Percentiles rank a stretch among this genome's conserved stretches.
These are phyloP conservation scores for Crocidura indochinensis DNA, from an alignment of 2,797 vertebrate genomes.

Conservation along the genomic window DNA sequence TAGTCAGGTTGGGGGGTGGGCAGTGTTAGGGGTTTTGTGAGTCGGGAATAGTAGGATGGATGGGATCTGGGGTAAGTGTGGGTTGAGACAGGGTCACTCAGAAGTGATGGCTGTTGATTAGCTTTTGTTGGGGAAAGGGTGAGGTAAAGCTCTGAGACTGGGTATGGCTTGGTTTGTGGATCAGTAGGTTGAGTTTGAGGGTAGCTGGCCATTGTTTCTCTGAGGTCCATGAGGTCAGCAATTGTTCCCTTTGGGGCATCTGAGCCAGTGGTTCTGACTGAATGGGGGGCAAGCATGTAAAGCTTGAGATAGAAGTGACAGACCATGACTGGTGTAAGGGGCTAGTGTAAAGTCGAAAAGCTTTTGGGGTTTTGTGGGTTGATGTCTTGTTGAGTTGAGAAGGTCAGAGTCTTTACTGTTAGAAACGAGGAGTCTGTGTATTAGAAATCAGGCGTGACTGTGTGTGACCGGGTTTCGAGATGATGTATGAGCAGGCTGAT, in stretches of 20 bases:
- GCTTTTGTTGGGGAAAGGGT: not conserved
- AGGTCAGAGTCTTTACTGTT: not conserved
- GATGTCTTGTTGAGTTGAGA: not conserved
- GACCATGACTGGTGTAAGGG: not conserved
- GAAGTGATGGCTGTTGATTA: not conserved
- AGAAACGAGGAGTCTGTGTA: not conserved
- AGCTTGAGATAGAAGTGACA: conserved; percentile 29
- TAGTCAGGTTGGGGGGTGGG: not conserved
- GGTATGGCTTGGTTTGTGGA: conserved; percentile 23
- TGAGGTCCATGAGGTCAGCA: conserved; percentile 11
- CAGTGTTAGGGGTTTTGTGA: not conserved
- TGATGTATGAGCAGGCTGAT: not conserved
- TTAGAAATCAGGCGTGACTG: not conserved
- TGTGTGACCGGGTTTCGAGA: conserved; percentile 37
- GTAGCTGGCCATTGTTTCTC: conserved; percentile 56
- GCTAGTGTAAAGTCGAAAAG: conserved; percentile 42
- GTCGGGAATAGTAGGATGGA: not conserved
- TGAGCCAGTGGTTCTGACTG: conserved; percentile 16
- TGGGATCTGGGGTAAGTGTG: not conserved
- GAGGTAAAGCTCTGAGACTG: not conserved
- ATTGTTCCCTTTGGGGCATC: conserved; percentile 30
- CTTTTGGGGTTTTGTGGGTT: conserved; percentile 11
- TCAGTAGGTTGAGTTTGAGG: not conserved
- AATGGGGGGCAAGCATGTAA: conserved; percentile 21
- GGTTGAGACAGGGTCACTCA: not conserved